A percentile compares a stretch with the other conserved stretches of the same genome.
These are phyloP conservation scores for Morinoia aosen DNA, from an alignment of 2,888 invertebrate genomes.

Conservation along the genomic window DNA sequence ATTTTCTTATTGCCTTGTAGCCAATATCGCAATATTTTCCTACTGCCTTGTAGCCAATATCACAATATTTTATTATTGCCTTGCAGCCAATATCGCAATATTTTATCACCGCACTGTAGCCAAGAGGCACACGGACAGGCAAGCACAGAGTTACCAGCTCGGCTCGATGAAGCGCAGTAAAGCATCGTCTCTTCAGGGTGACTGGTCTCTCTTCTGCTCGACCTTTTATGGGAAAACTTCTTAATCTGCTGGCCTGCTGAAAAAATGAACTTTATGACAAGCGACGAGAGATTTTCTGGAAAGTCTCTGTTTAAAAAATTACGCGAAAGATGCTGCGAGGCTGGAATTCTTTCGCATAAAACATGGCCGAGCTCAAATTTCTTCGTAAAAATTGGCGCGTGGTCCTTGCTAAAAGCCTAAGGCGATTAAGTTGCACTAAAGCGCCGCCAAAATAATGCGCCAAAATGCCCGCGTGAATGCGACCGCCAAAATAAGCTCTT, in stretches of 20 bases:
- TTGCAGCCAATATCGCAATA: too few species aligned
- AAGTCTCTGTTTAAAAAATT: neutral
- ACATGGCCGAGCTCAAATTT: conserved; percentile 1
- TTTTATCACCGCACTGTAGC: neutral
- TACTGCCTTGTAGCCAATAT: too few species aligned
- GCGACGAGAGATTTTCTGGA: neutral
- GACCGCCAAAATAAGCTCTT: neutral
- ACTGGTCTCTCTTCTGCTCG: neutral
- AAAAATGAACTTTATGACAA: conserved; percentile 1
- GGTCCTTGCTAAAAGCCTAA: conserved; percentile 10
- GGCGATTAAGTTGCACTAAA: conserved; percentile 10
- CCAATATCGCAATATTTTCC: too few species aligned
- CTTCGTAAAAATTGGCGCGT: neutral
- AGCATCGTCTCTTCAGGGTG: neutral
- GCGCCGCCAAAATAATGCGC: neutral
- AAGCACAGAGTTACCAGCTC: neutral
- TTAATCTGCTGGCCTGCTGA: neutral
- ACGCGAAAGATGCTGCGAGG: neutral
- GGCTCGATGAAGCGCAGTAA: neutral
- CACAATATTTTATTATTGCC: too few species aligned
- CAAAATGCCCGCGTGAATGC: neutral
- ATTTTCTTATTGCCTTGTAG: too few species aligned
- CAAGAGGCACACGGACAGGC: neutral
- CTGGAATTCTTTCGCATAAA: conserved; percentile 17
- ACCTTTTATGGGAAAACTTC: neutral